These are phyloP conservation scores for Zaprionus capensis DNA, from an alignment of 1,140 invertebrate genomes.

Conservation along the genomic window DNA sequence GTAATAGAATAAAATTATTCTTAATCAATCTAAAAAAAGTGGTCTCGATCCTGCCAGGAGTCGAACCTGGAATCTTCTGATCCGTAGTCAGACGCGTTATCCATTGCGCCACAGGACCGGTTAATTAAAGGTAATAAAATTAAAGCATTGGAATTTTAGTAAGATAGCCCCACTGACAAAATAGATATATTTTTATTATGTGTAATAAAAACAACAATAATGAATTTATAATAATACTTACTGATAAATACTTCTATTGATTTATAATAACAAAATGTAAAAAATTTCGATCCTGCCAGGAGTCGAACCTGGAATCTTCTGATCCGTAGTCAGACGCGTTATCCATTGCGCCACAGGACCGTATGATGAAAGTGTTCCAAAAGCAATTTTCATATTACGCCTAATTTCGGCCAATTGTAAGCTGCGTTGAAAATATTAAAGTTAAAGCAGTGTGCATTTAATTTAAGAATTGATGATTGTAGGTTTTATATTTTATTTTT, in stretches of 20 bases:
- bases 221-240: too few relatives aligned
- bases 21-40: too few relatives aligned
- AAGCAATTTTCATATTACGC: neutral
- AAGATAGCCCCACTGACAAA: too few relatives aligned
- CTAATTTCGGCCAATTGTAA: neutral
- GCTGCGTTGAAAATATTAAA: neutral
- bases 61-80: slow-evolving; percentile 90
- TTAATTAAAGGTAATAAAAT: neutral
- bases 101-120: slow-evolving; percentile 88
- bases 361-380: neutral
- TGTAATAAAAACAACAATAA: too few relatives aligned
- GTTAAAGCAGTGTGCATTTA: neutral
- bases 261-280: neutral
- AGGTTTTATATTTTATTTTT: too few relatives aligned
- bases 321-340: slow-evolving; percentile 90
- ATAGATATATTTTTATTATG: too few relatives aligned
- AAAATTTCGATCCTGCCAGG: slow-evolving; percentile 87
- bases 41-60: slow-evolving; percentile 85
- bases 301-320: slow-evolving; percentile 90
- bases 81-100: slow-evolving; percentile 90
- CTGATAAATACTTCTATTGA: neutral
- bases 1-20: too few relatives aligned
- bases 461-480: too few relatives aligned
- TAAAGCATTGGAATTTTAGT: neutral
- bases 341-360: slow-evolving; percentile 90